These are phyloP conservation scores for Chitala chitala DNA, from an alignment of 2,113 vertebrate species.

Conservation along the genomic window DNA sequence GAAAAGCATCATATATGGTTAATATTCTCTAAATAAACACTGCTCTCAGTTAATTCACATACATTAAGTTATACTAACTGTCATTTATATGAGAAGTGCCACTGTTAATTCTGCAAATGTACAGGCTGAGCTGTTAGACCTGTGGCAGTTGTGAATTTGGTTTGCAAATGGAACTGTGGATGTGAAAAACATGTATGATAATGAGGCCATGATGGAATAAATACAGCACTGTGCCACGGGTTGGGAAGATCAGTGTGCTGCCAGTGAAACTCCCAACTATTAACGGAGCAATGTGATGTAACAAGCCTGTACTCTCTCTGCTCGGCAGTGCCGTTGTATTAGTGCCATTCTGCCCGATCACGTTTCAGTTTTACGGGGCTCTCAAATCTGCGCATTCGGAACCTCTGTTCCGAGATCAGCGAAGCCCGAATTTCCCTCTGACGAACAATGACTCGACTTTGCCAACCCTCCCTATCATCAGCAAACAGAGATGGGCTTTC, in stretches of 20 bases:
- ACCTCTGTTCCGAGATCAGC: neutral
- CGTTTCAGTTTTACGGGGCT: neutral
- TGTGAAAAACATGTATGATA: neutral
- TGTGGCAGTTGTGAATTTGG: neutral
- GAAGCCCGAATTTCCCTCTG: neutral
- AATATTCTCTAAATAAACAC: no score
- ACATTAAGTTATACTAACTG: no score
- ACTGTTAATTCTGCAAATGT: neutral
- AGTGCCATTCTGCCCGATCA: neutral
- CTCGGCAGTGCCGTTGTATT: neutral
- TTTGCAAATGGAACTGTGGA: neutral
- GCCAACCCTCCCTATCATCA: neutral
- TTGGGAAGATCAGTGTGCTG: neutral
- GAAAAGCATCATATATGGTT: no score
- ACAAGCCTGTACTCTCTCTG: no score
- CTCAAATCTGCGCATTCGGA: neutral
- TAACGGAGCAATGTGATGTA: no score
- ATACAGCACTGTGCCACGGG: neutral
- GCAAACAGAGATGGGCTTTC: neutral
- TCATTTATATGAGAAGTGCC: no score
- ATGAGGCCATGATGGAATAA: neutral
- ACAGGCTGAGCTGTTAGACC: neutral
- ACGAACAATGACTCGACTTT: neutral
- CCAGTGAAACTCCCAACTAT: neutral
- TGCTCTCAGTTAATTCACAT: no score